phyloP scores from a whole-genome alignment of 2,888 invertebrate species.

The Hydrotaea diabolus region DNA sequence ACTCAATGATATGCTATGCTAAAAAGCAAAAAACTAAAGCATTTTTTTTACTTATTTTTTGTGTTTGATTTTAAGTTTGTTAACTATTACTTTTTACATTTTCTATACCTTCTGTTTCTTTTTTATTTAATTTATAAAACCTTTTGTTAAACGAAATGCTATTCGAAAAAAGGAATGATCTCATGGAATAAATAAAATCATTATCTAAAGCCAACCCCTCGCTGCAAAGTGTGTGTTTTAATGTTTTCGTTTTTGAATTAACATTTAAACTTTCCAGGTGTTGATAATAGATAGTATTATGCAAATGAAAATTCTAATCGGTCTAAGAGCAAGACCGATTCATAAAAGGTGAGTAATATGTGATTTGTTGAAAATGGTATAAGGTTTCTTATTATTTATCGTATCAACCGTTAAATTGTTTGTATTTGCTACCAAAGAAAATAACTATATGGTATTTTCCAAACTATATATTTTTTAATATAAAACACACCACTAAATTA shows the following conservation, averaged over 20 bases:
- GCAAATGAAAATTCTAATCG: neutral
- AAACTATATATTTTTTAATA: too few species aligned
- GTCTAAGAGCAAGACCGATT: too few species aligned
- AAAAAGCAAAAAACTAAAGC: neutral
- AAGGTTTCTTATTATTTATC: neutral
- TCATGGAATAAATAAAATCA: neutral
- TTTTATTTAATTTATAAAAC: neutral
- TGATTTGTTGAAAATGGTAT: neutral
- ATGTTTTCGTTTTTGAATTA: neutral
- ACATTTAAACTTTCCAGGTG: neutral
- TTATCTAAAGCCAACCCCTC: neutral
- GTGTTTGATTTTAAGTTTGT: neutral
- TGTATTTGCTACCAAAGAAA: too few species aligned
- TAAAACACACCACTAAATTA: too few species aligned
- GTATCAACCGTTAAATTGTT: too few species aligned
- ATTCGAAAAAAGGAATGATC: neutral
- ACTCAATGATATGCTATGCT: neutral
- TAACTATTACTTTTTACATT: neutral
- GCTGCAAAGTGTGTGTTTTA: neutral
- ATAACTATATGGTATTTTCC: too few species aligned
- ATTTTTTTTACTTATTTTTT: neutral
- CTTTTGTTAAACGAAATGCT: neutral
- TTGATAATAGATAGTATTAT: neutral
- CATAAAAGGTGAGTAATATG: neutral
- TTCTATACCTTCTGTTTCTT: neutral